These are phyloP conservation scores for Corythornis leucogaster DNA, from an alignment of 2,797 vertebrate genomes.

Conservation along the genomic window DNA sequence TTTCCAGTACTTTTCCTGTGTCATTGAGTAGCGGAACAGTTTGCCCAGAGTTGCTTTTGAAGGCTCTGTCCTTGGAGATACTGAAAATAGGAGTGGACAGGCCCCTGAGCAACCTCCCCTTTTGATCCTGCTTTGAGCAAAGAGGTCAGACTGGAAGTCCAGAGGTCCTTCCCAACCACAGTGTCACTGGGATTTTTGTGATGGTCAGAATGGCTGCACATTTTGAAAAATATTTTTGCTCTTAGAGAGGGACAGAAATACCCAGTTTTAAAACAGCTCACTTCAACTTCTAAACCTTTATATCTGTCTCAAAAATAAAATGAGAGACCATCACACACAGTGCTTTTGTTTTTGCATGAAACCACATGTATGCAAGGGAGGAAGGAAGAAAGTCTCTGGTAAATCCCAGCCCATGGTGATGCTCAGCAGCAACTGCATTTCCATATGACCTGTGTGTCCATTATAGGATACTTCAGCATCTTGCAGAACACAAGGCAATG, in stretches of 20 bases:
- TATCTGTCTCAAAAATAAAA: not conserved
- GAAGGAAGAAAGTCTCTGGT: too few relatives aligned
- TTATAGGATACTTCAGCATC: not conserved
- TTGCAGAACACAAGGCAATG: not conserved
- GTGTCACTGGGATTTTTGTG: not conserved
- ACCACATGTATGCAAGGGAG: too few relatives aligned
- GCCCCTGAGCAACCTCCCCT: not conserved
- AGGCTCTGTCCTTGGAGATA: not conserved
- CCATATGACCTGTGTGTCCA: not conserved
- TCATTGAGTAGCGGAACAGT: not conserved
- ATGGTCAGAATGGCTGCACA: not conserved
- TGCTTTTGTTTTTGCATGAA: too few relatives aligned
- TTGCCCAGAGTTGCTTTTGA: not conserved
- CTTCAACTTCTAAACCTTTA: not conserved
- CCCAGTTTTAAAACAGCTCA: not conserved
- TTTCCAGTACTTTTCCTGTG: not conserved
- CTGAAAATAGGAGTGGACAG: not conserved
- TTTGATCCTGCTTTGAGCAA: not conserved
- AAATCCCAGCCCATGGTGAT: too few relatives aligned
- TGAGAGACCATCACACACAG: too few relatives aligned
- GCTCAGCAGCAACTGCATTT: not conserved
- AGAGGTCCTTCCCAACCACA: not conserved
- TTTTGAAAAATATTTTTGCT: not conserved
- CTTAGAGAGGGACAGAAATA: not conserved
- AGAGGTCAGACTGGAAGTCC: not conserved